These are phyloP conservation scores for Limnephilus auricula DNA, from an alignment of 2,888 invertebrate species.

Conservation along the genomic window DNA sequence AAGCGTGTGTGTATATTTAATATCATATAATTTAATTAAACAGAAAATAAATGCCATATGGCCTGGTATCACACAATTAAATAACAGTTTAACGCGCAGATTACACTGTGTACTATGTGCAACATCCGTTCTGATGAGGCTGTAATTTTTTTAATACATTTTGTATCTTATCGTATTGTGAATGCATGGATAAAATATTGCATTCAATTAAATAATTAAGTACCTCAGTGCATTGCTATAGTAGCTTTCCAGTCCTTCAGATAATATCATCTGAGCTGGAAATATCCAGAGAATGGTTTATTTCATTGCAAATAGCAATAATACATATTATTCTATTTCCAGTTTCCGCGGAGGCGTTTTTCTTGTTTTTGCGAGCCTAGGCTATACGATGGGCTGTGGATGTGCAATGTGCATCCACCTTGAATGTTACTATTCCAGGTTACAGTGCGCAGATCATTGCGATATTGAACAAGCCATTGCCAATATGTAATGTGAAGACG, in stretches of 20 bases:
- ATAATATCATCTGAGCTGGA: not conserved
- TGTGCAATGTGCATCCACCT: not conserved
- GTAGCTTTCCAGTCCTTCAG: not conserved
- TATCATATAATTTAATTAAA: not conserved
- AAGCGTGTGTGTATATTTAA: not conserved
- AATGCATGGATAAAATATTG: not conserved
- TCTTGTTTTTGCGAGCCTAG: constrained; percentile 27
- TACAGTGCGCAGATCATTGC: not conserved
- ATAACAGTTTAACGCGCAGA: not conserved
- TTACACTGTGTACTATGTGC: not conserved
- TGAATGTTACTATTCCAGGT: not conserved
- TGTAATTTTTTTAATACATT: not conserved
- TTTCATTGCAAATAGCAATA: not conserved
- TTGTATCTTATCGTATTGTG: not conserved
- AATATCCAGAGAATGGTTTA: not conserved
- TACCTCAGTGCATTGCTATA: not conserved
- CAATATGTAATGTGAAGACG: not conserved
- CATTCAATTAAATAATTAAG: not conserved
- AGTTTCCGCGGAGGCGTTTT: not conserved
- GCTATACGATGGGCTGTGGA: not conserved
- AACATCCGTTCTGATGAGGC: not conserved
- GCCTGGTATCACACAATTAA: not conserved
- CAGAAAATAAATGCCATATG: not conserved
- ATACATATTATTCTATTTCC: not conserved
- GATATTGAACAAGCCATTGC: not conserved